A percentile compares a stretch with the other conserved stretches of the same genome.
phyloP scores from a whole-genome alignment of 64 coral and sea anemone genomes.

The Actinia tenebrosa region DNA sequence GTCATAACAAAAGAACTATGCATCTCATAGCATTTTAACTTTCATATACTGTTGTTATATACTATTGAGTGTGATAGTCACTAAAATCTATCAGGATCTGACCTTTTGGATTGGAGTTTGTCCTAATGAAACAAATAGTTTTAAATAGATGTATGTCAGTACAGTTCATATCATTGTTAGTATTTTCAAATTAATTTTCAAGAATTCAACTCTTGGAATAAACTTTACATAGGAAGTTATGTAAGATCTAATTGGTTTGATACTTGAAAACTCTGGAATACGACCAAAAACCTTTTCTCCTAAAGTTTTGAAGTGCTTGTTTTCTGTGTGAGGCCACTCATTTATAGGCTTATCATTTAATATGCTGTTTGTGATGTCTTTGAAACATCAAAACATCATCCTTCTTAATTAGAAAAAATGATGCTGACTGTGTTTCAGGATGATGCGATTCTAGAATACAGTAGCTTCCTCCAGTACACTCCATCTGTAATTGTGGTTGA shows the following conservation, averaged over 20 bases:
- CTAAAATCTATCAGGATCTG: background rate
- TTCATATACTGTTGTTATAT: background rate
- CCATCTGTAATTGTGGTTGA: constrained; percentile 47
- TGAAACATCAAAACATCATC: constrained; percentile 30
- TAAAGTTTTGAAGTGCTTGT: constrained; percentile 49
- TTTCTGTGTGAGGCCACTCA: background rate
- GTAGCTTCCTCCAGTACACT: constrained; percentile 35
- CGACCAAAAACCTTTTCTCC: constrained; percentile 28
- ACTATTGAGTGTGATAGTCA: background rate
- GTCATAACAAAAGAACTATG: background rate
- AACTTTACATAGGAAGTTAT: constrained; percentile 41
- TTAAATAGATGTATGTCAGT: background rate
- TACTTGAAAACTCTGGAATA: constrained; percentile 43
- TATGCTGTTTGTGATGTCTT: too few relatives aligned
- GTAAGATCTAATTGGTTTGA: constrained; percentile 47
- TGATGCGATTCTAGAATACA: constrained; percentile 52
- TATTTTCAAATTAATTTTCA: background rate
- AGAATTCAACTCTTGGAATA: constrained; percentile 31
- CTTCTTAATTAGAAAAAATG: constrained; percentile 51
- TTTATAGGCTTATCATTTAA: too few relatives aligned
- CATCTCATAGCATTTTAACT: background rate
- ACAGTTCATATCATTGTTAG: background rate
- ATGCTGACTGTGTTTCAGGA: constrained; percentile 48
- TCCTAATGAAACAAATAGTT: background rate
- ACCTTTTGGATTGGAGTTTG: background rate